phyloP scores from a whole-genome alignment of 64 coral and sea anemone species.

The Montipora sp. region DNA sequence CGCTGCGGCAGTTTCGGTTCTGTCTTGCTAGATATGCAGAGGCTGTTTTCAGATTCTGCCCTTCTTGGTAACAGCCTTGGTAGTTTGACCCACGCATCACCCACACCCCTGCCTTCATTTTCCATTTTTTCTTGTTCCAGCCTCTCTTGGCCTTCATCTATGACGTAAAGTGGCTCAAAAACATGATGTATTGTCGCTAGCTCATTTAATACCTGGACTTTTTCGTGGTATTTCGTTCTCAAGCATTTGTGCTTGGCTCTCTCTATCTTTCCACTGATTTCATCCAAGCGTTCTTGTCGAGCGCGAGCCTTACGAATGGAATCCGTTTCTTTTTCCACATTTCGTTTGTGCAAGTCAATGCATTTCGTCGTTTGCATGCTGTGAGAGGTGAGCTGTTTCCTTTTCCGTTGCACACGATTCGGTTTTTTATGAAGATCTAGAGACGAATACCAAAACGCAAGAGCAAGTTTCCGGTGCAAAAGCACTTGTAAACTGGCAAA shows the following conservation, averaged over 20 bases:
- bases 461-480: neutral
- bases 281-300: slow-evolving; percentile 41
- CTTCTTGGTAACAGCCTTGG: neutral
- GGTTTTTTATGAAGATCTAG: no score
- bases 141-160: neutral
- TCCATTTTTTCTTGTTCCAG: neutral
- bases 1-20: neutral
- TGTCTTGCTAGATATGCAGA: neutral
- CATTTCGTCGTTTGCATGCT: slow-evolving; percentile 1
- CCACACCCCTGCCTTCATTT: neutral
- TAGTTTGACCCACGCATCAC: neutral
- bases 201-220: slow-evolving; percentile 55
- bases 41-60: neutral
- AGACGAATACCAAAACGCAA: neutral
- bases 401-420: no score
- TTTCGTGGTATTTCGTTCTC: neutral
- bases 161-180: slow-evolving; percentile 48
- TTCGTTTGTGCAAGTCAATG: neutral
- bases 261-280: slow-evolving; percentile 53
- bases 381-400: no score
- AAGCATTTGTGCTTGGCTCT: slow-evolving; percentile 42
- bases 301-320: slow-evolving; percentile 31
- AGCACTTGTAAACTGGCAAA: neutral
- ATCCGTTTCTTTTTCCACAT: slow-evolving; percentile 19
- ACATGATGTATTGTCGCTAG: slow-evolving; percentile 52